Evolutionary conservation across 2,113 vertebrate species (phyloP).

Genomic region (Cairina moschata): DNA sequence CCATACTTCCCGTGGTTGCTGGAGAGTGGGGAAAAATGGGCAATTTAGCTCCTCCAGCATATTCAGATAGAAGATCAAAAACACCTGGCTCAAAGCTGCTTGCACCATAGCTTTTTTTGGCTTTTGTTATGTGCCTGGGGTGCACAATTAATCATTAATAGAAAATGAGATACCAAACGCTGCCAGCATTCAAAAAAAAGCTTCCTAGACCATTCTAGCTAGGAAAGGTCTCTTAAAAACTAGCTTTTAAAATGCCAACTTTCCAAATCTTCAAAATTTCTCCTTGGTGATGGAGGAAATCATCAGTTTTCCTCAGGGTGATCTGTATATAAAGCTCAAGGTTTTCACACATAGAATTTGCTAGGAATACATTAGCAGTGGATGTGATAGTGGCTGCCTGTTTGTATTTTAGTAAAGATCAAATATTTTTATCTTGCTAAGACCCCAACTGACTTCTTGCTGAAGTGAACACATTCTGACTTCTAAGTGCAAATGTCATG

Average conservation of each 20-base stretch:
- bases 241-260: background rate
- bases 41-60: background rate
- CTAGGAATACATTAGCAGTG: conserved; percentile 11
- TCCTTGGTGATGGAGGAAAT: background rate
- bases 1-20: background rate
- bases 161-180: background rate
- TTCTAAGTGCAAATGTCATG: background rate
- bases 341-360: conserved; percentile 4
- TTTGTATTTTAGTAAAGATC: conserved; percentile 18
- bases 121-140: background rate
- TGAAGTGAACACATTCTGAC: background rate
- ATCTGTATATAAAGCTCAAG: conserved; percentile 10
- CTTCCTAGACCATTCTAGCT: background rate
- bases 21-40: background rate
- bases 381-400: background rate
- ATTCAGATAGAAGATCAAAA: background rate
- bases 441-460: background rate
- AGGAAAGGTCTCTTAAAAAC: background rate
- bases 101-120: background rate
- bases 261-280: background rate
- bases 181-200: background rate
- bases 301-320: background rate
- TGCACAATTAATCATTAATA: conserved; percentile 39
- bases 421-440: background rate
- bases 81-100: background rate